phyloP scores from a whole-genome alignment of 2,113 vertebrate species.

The Dasyornis broadbenti region DNA sequence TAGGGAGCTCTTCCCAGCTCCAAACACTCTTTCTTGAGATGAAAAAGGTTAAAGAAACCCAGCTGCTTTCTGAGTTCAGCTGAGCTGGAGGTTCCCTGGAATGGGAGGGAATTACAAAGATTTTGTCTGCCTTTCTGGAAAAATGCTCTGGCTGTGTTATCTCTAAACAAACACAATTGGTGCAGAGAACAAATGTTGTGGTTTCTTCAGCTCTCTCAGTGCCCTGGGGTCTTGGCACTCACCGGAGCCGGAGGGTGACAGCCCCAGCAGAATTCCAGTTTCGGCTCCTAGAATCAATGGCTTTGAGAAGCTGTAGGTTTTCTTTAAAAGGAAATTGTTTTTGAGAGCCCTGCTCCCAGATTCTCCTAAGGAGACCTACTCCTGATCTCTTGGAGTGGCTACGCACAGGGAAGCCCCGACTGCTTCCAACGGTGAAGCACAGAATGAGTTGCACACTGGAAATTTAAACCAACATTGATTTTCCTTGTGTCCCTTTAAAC shows the following conservation, averaged over 20 bases:
- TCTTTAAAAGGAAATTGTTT: background rate
- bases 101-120: background rate
- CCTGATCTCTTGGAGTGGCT: background rate
- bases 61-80: background rate
- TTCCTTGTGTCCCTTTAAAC: background rate
- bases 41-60: conserved; percentile 42
- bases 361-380: background rate
- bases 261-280: background rate
- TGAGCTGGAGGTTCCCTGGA: background rate
- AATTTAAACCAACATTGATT: background rate
- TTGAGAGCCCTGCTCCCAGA: background rate
- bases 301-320: background rate
- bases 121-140: background rate
- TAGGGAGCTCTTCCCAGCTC: conserved; percentile 1
- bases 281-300: background rate
- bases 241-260: fast-evolving
- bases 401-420: background rate
- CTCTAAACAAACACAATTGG: background rate
- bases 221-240: fast-evolving
- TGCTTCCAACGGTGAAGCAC: fast-evolving
- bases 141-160: background rate
- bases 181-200: background rate
- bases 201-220: background rate
- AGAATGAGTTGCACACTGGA: background rate
- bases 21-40: background rate